Base-by-base conservation (phyloP, 2,113 vertebrate genomes). In the Vidua chalybeata region DNA sequence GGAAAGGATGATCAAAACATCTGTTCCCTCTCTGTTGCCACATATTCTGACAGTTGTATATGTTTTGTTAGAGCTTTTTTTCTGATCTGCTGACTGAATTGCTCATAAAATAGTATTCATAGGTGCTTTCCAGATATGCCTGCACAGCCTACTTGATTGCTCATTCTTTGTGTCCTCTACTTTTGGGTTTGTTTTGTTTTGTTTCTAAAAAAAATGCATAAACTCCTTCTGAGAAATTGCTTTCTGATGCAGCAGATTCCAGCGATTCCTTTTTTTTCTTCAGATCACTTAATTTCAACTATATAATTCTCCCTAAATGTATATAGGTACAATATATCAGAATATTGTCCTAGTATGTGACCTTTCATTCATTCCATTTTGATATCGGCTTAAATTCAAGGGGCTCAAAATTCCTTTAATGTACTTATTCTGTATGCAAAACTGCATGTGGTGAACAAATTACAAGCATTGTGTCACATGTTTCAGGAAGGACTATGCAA, bases 361-460 rank as follows among this genome's bases (percentile, higher is more conserved):
- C 74, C 94, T 96, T 91, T 93, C 48, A 95, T 68, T 96, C 58
- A 83, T 89, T 84, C 77, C 21, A 35, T 95, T 96, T 97, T 95
- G 61, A 91, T 96, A 96, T 51, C 41, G 59, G 46, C 64, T 96
- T 97, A 88, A 46, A 96, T 61, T 59, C 64, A 87, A 41, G 56
- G 59, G 0, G 7, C 77, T 94, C 75, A 92, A 90, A 96, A 91
- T 94, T 91, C 49, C 90, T 92, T 84, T 90, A 93, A 66, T 54
- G 18, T 83, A 62, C 71, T 89, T 82, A 77, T 45, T 97, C 73
- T 96, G 81, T 77, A 94, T 92, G 87, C 90, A 96, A 91, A 97
- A 94, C 81, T 78, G 88, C 90, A 86, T 85, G 35, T 78, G 82
- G 81, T 80, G 74, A 97, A 94, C 77, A 97, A 97, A 97, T 94